Percentiles rank a stretch among this genome's conserved stretches.
Evolutionary conservation across 2,113 vertebrate genomes (phyloP).

Genomic region (Gila orcuttii): DNA sequence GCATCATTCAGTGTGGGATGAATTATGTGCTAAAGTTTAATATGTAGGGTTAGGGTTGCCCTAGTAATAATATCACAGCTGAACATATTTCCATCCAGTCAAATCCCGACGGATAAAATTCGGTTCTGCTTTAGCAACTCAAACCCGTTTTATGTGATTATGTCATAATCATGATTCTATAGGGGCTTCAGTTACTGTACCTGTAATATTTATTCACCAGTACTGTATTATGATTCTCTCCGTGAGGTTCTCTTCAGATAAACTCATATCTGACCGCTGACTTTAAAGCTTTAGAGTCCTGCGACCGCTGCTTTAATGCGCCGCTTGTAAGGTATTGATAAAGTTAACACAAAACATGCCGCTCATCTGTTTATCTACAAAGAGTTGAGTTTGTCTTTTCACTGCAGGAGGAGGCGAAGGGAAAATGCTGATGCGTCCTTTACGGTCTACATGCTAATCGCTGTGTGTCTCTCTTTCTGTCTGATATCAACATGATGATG

Average conservation of each 20-base stretch:
- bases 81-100: background rate
- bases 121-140: background rate
- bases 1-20: background rate
- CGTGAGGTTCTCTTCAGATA: background rate
- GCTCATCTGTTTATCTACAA: conserved; percentile 50
- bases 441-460: conserved; percentile 46
- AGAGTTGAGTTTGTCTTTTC: conserved; percentile 52
- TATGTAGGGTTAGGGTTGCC: background rate
- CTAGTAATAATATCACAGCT: background rate
- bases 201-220: background rate
- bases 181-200: background rate
- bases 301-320: background rate
- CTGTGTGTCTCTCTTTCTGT: background rate
- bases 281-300: background rate
- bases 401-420: conserved; percentile 24
- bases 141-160: background rate
- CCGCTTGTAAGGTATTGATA: conserved; percentile 24
- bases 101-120: background rate
- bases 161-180: background rate
- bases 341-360: conserved; percentile 9
- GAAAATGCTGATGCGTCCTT: conserved; percentile 50
- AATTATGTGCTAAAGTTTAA: background rate
- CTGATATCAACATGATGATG: conserved; percentile 75
- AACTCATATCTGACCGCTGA: background rate
- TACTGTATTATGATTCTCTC: background rate